These are phyloP conservation scores for Rhinolophus sinicus DNA, from an alignment of 2,113 vertebrate genomes.

Conservation along the genomic window DNA sequence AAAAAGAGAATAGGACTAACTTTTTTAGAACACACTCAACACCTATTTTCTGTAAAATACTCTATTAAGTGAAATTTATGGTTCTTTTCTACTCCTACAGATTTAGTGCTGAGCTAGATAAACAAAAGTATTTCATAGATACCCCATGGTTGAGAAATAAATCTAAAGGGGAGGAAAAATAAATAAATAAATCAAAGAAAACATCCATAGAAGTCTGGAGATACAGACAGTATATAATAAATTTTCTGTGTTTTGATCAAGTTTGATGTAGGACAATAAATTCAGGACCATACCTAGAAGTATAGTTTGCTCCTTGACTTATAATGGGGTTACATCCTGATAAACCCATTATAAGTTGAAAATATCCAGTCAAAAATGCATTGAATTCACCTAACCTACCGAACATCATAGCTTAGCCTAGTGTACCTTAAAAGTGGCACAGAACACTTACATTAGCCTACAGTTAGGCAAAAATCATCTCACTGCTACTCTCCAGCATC, in stretches of 20 bases:
- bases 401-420: too few species aligned
- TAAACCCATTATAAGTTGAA: too few species aligned
- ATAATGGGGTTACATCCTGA: too few species aligned
- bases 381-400: too few species aligned
- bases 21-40: not conserved
- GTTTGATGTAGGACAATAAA: not conserved
- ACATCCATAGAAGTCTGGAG: not conserved
- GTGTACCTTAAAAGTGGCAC: too few species aligned
- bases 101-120: not conserved
- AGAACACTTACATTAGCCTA: too few species aligned
- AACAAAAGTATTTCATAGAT: not conserved
- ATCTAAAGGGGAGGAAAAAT: not conserved
- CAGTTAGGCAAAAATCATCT: too few species aligned
- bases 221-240: not conserved
- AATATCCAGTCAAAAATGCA: too few species aligned
- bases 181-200: not conserved
- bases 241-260: not conserved
- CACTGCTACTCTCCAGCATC: too few species aligned
- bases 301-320: not conserved
- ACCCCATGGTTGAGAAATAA: not conserved
- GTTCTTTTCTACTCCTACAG: not conserved
- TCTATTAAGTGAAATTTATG: not conserved
- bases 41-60: not conserved
- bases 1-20: not conserved
- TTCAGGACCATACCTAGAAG: not conserved